Conservation (phyloP, 2,797 vertebrate species). For the Halcyon chelicuti region DNA sequence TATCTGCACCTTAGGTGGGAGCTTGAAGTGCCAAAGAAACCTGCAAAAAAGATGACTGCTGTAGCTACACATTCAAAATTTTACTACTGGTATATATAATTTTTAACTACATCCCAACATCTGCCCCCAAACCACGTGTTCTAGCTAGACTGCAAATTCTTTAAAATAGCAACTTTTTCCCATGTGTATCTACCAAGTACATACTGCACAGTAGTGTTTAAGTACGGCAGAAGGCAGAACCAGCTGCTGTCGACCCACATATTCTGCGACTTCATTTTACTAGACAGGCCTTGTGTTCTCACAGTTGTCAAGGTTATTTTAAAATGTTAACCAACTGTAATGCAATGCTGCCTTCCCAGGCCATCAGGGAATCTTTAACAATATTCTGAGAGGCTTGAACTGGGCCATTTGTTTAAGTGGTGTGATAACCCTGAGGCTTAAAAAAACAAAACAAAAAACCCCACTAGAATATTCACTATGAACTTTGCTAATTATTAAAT, state of each 20-base stretch:
- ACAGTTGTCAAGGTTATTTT: background rate
- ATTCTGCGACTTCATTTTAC: background rate
- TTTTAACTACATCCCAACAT: constrained; percentile 33
- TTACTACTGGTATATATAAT: background rate
- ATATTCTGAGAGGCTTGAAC: background rate
- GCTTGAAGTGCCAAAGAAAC: background rate
- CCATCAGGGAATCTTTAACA: background rate
- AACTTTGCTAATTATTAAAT: background rate
- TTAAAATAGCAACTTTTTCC: constrained; percentile 8
- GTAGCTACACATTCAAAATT: background rate
- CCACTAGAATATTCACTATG: background rate
- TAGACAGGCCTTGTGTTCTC: background rate
- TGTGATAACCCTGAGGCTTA: background rate
- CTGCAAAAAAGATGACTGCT: background rate
- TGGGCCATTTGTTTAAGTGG: background rate
- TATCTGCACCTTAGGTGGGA: background rate
- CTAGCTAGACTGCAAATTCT: constrained; percentile 8
- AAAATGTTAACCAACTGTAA: background rate
- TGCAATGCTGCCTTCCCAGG: background rate
- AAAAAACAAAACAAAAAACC: background rate
- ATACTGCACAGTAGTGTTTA: background rate
- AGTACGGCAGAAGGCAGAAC: constrained; percentile 27
- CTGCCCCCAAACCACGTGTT: constrained; percentile 45
- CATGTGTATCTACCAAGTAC: background rate
- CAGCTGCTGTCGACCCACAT: constrained; percentile 9